Base-by-base conservation (phyloP, 2,888 invertebrate species). In the Dryobotodes eremita region DNA sequence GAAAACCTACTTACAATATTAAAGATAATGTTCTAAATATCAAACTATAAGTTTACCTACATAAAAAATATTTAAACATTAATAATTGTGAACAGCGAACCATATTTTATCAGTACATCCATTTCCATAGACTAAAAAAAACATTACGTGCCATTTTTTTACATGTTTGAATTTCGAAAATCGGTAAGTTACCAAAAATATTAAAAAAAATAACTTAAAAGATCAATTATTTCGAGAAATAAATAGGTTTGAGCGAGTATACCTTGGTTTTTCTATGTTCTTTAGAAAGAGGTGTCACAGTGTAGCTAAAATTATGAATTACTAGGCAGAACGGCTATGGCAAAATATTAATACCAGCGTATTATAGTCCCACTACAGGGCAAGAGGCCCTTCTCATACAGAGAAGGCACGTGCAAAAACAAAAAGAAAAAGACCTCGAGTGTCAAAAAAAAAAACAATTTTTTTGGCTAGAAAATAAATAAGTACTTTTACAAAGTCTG, bases 241-340 rank as follows among this genome's bases (percentile, higher is more conserved):
- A 88, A 89, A 87, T 89, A 85, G 82, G 79, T 84, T 89, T 89
- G 85, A 89, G 85, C 88, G 79, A 75, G 64, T 71, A 20, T 64
- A 71, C 59, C 64, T 74, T 74, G 68, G 59, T 71, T 86, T 70
- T 77, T 48, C 66, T 70, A 36, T 80, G 83, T 82, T 78, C 62
- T 62, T 84, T 62, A 6, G 2, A 6, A 15, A 53, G 57, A 64
- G 26, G 10, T 20, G 62, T 62, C 31, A 26, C 20, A 26, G 6
- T 48, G 5, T 23, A n/a, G 7, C 0, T 7, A 15, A 20, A 17
- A n/a, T 11, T 23, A 4, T 62, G 26, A 26, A 13, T 7, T 6
- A 26, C 4, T n/a, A 17, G 42, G 13, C 20, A 68, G 26, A 68
- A 48, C 7, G 26, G 26, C 0, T 13, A 13, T 48, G 13, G 6